A percentile compares a stretch with the other conserved stretches of the same genome.
These are phyloP conservation scores for Iselma pallidipennis DNA, from an alignment of 2,888 invertebrate genomes.

Conservation along the genomic window DNA sequence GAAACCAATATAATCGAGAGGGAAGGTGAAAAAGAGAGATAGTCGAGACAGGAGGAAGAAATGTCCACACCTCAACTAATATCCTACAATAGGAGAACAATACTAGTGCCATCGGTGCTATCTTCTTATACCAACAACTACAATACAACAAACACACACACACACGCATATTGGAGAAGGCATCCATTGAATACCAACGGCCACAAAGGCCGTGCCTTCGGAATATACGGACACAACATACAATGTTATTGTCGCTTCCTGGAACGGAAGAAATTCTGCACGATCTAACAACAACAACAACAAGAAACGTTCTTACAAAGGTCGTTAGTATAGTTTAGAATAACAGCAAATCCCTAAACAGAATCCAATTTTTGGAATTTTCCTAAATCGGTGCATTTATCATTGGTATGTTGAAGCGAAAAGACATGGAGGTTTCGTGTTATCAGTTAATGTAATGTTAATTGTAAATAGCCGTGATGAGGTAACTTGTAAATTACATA, in stretches of 20 bases:
- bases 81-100: conserved; percentile 6
- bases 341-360: too few relatives aligned
- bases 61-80: background rate
- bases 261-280: conserved; percentile 31
- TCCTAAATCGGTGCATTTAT: too few relatives aligned
- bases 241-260: conserved; percentile 12
- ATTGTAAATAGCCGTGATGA: background rate
- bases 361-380: too few relatives aligned
- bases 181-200: conserved; percentile 4
- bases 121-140: background rate
- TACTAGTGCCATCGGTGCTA: conserved; percentile 6
- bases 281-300: conserved; percentile 10
- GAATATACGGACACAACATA: background rate
- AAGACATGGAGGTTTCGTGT: background rate
- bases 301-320: conserved; percentile 12
- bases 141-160: background rate
- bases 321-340: conserved; percentile 2
- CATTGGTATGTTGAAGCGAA: too few relatives aligned
- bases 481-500: background rate
- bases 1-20: background rate
- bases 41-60: too few relatives aligned
- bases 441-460: background rate
- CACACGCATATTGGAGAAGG: background rate
- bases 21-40: background rate
- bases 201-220: background rate